phyloP scores from a whole-genome alignment of 2,888 invertebrate genomes.

The Eupithecia inturbata region DNA sequence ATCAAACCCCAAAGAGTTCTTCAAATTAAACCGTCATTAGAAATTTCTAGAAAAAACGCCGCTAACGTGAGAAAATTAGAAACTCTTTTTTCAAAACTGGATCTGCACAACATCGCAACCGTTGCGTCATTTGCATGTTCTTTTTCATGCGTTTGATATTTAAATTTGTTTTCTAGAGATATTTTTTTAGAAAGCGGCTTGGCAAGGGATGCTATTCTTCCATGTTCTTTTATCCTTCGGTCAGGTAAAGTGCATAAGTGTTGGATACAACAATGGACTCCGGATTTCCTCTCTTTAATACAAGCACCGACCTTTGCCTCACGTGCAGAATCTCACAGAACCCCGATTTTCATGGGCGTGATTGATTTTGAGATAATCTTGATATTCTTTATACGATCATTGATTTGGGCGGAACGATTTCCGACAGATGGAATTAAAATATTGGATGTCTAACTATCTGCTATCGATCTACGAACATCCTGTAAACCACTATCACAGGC shows the following conservation, averaged over 20 bases:
- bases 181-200: slow-evolving; percentile 73
- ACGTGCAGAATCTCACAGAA: slow-evolving; percentile 80
- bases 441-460: slow-evolving; percentile 42
- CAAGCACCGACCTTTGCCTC: slow-evolving; percentile 77
- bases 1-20: slow-evolving; percentile 83
- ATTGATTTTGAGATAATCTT: slow-evolving; percentile 81
- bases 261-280: slow-evolving; percentile 76
- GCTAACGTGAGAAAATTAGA: slow-evolving; percentile 84
- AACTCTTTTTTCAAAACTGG: slow-evolving; percentile 64
- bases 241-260: slow-evolving; percentile 80
- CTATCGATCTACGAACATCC: slow-evolving; percentile 32
- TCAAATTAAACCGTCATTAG: slow-evolving; percentile 83
- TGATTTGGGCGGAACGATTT: slow-evolving; percentile 61
- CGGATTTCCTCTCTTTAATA: slow-evolving; percentile 84
- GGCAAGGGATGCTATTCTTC: slow-evolving; percentile 62
- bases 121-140: slow-evolving; percentile 78
- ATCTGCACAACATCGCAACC: slow-evolving; percentile 60
- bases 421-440: slow-evolving; percentile 50
- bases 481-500: not conserved
- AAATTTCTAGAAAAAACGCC: slow-evolving; percentile 68
- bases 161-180: slow-evolving; percentile 54
- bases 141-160: slow-evolving; percentile 51
- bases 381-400: slow-evolving; percentile 62
- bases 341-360: slow-evolving; percentile 81
- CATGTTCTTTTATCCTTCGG: slow-evolving; percentile 71